Evolutionary conservation across 2,797 vertebrate genomes (phyloP).

Genomic region (Anabas testudineus): DNA sequence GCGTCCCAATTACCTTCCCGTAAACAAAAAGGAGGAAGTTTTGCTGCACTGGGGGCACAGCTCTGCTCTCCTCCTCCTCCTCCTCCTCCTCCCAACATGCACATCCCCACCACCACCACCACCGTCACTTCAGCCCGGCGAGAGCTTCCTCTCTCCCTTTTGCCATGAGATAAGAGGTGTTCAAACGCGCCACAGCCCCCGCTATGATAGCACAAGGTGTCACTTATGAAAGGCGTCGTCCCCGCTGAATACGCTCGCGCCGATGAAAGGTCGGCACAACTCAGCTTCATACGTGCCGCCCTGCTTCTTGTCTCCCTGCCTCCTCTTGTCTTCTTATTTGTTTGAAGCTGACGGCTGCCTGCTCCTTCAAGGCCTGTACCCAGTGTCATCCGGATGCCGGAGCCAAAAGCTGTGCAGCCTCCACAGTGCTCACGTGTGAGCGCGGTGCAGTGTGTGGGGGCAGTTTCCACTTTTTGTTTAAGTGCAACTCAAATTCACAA

Average conservation of each 20-base stretch:
- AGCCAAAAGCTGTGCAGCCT: conserved; percentile 25
- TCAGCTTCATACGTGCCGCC: conserved; percentile 54
- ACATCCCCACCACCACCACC: conserved; percentile 5
- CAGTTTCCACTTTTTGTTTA: neutral
- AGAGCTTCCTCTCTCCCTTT: conserved; percentile 56
- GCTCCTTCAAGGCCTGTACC: conserved; percentile 48
- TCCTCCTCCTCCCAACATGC: conserved; percentile 9
- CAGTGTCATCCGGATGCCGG: conserved; percentile 25
- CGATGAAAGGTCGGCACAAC: conserved; percentile 74
- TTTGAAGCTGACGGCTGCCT: conserved; percentile 63
- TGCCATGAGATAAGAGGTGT: conserved; percentile 74
- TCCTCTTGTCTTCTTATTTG: conserved; percentile 59
- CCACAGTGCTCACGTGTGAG: conserved; percentile 5
- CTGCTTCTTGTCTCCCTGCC: conserved; percentile 58
- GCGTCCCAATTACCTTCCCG: conserved; percentile 76
- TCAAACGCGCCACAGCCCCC: conserved; percentile 69
- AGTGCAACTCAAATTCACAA: conserved; percentile 4
- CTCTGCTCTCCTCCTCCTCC: conserved; percentile 30
- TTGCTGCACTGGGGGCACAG: conserved; percentile 64
- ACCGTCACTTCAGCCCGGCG: conserved; percentile 35
- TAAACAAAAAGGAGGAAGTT: conserved; percentile 80
- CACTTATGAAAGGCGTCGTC: conserved; percentile 75
- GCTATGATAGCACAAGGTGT: conserved; percentile 76
- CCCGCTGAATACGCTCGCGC: conserved; percentile 68
- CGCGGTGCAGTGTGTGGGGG: neutral